Evolutionary conservation across 2,113 vertebrate species (phyloP), one percentile per base, ranked within the genome.

Genomic region (Hippocampus abdominalis): DNA sequence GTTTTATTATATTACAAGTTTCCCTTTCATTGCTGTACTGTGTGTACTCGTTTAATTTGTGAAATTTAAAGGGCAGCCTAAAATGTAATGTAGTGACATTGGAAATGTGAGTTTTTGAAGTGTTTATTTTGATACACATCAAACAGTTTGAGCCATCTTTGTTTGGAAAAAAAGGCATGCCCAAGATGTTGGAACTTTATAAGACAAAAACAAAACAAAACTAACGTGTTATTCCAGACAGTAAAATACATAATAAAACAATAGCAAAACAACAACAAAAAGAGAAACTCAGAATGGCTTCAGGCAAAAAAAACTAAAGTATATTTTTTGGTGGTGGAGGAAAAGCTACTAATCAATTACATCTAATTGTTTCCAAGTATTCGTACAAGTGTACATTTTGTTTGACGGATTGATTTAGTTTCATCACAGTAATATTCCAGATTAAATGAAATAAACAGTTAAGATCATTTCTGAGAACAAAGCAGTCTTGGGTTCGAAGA

Each of bases 91-190:
- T 21, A 53, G 6, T 53, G 49, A 20, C 6, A n/a, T n/a, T 21
- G 8, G 23, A 25, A 25, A 23, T 11, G n/a, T 25, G 1, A 5
- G 46, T 9, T 56, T 29, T 46, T 70, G 29, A 80, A 54, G 27
- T 54, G 27, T 86, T 89, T 91, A 88, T 89, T 91, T 53, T 5
- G 57, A 25, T 15, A 25, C 54, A 27, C 27, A 60, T 60, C 27
- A 32, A 60, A 54, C 51, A 54, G 51, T 32, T 20, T 32, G 57
- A 18, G 27, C 5, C 16, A 32, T 60, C 15, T 32, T 59, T 57
- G n/a, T 11, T 56, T 29, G 27, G 15, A 57, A 32, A 60, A 59
- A 32, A 29, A 59, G 1, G 3, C 6, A 56, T 18, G 7, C 15
- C 13, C 57, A 32, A 32, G 13, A 57, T 57, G 23, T 57, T 4